phyloP scores from a whole-genome alignment of 2,888 invertebrate species.

The Mythimna ferrago region DNA sequence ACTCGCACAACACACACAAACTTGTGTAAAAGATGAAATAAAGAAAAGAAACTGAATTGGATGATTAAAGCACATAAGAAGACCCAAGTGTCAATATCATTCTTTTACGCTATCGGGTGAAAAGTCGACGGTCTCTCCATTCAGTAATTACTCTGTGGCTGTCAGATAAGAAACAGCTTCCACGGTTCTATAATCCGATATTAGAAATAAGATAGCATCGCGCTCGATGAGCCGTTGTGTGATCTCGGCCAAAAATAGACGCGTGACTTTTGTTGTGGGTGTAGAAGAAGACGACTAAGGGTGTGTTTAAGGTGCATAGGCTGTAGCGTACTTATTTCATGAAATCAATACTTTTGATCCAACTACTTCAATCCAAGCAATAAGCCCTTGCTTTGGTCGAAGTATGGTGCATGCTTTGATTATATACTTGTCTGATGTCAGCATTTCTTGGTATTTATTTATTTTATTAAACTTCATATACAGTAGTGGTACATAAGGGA shows the following conservation, averaged over 20 bases:
- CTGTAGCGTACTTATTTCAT: background rate
- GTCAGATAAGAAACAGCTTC: conserved; percentile 49
- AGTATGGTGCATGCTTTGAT: too few relatives aligned
- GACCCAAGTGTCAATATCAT: background rate
- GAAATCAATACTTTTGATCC: background rate
- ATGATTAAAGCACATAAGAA: background rate
- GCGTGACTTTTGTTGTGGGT: conserved; percentile 46
- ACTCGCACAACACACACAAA: too few relatives aligned
- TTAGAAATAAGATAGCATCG: conserved; percentile 56
- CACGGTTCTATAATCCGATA: conserved; percentile 54
- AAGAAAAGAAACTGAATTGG: too few relatives aligned
- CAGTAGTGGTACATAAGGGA: too few relatives aligned
- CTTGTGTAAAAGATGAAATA: too few relatives aligned
- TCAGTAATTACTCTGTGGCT: conserved; percentile 28
- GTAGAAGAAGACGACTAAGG: conserved; percentile 27
- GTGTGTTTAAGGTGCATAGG: background rate
- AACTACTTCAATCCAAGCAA: too few relatives aligned
- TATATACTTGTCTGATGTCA: too few relatives aligned
- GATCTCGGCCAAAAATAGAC: conserved; percentile 50
- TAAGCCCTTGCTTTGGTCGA: too few relatives aligned
- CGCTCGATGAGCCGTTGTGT: conserved; percentile 35
- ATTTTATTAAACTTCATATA: too few relatives aligned
- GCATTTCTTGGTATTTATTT: too few relatives aligned
- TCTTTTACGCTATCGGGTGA: background rate
- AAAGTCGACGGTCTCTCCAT: conserved; percentile 18